Evolutionary conservation across 2,113 vertebrate species (phyloP).

Genomic region (Dicerorhinus sumatrensis): DNA sequence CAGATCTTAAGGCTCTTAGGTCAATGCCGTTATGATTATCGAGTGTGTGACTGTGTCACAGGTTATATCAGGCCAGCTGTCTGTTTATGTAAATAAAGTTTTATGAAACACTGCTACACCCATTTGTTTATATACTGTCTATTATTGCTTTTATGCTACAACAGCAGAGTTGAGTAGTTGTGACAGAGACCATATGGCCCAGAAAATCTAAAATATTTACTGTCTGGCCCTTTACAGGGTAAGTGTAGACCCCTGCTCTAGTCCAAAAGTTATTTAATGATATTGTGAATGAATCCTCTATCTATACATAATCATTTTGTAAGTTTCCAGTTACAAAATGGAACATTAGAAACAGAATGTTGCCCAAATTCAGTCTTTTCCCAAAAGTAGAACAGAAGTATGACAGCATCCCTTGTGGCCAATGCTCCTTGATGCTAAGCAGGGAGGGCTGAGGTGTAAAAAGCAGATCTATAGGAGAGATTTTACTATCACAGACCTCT

Average conservation of each 20-base stretch:
- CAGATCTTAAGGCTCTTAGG: not conserved
- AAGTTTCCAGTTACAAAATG: not conserved
- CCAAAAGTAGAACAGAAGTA: not conserved
- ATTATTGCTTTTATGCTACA: not conserved
- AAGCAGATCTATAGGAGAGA: not conserved
- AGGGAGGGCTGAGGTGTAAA: not conserved
- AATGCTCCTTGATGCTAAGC: not conserved
- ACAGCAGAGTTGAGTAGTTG: not conserved
- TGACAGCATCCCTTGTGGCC: not conserved
- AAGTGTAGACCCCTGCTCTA: not conserved
- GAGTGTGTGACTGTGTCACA: not conserved
- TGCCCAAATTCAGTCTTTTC: not conserved
- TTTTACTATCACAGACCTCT: not conserved
- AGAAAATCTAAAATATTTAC: not conserved
- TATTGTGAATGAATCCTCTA: not conserved
- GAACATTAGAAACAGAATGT: not conserved
- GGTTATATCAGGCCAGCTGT: not conserved
- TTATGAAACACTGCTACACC: not conserved
- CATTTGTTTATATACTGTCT: not conserved
- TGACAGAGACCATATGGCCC: not conserved
- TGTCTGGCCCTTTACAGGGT: not conserved
- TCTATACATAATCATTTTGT: not conserved
- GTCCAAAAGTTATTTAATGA: not conserved
- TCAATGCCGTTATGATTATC: not conserved
- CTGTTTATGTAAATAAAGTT: not conserved